A percentile compares a stretch with the other conserved stretches of the same genome.
These are phyloP conservation scores for Sebastes cheni DNA, from an alignment of 2,797 vertebrate species.

Conservation along the genomic window DNA sequence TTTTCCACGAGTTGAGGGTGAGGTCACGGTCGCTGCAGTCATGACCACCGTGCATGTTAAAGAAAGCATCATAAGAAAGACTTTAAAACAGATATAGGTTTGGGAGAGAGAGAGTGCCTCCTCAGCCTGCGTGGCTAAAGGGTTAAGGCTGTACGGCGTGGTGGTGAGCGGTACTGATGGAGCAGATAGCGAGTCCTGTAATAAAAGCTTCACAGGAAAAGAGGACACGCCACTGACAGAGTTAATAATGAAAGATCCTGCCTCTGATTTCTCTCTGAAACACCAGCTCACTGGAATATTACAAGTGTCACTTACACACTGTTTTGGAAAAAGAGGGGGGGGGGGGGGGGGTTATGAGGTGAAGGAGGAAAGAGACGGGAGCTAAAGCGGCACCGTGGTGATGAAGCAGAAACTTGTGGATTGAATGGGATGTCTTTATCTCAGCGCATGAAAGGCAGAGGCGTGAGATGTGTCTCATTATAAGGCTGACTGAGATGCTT, in stretches of 20 bases:
- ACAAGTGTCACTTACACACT: conserved; percentile 86
- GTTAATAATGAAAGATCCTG: conserved; percentile 90
- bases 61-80: neutral
- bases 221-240: conserved; percentile 84
- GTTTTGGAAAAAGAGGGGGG: conserved; percentile 81
- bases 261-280: conserved; percentile 85
- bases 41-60: neutral
- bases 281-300: conserved; percentile 84
- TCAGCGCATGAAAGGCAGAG: conserved; percentile 44
- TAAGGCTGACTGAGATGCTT: conserved; percentile 41
- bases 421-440: conserved; percentile 64
- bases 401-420: conserved; percentile 63
- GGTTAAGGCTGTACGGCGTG: conserved; percentile 75
- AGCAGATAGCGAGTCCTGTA: conserved; percentile 82
- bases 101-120: neutral
- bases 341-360: conserved; percentile 21
- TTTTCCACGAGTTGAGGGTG: neutral
- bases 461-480: conserved; percentile 46
- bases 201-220: conserved; percentile 87
- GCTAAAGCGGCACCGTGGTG: conserved; percentile 7
- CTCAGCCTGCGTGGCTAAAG: conserved; percentile 49
- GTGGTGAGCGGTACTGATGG: conserved; percentile 74
- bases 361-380: conserved; percentile 27
- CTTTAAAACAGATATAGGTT: neutral
- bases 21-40: neutral